phyloP scores from a whole-genome alignment of 1,140 invertebrate species.

The Coenobita brevimanus region DNA sequence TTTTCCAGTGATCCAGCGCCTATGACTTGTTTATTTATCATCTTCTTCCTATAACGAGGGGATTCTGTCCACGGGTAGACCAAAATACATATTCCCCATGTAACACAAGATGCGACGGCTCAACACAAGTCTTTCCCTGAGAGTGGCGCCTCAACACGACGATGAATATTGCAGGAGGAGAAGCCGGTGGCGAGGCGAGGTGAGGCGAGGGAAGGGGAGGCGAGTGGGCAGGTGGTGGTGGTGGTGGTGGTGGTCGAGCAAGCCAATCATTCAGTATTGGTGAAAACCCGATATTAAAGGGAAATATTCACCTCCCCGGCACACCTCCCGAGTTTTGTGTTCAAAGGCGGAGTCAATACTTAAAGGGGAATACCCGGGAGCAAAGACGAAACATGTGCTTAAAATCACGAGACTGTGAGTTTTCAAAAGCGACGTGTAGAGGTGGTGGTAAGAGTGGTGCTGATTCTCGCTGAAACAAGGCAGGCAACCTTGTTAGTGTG shows the following conservation, averaged over 20 bases:
- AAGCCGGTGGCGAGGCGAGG: not conserved
- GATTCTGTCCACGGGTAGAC: too few species aligned
- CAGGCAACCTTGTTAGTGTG: constrained; percentile 60
- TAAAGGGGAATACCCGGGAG: not conserved
- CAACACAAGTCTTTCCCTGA: not conserved
- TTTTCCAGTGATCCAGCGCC: too few species aligned
- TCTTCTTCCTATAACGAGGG: too few species aligned
- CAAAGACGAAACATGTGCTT: not conserved
- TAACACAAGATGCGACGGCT: too few species aligned
- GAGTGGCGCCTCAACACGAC: not conserved
- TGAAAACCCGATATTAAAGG: constrained; percentile 5
- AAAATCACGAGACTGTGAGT: not conserved
- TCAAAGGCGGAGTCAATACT: not conserved
- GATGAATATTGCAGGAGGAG: not conserved
- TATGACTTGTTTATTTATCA: too few species aligned
- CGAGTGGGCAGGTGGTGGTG: too few species aligned
- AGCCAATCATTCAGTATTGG: constrained; percentile 11
- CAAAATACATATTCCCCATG: too few species aligned
- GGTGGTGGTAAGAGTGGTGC: constrained; percentile 46
- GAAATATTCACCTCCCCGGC: not conserved
- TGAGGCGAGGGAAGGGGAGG: not conserved
- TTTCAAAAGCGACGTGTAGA: not conserved
- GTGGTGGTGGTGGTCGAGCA: not conserved
- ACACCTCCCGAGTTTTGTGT: too few species aligned
- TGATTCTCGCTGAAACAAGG: constrained; percentile 61